phyloP scores from a whole-genome alignment of 1,140 invertebrate species.

The Leptestheria dahalacensis region DNA sequence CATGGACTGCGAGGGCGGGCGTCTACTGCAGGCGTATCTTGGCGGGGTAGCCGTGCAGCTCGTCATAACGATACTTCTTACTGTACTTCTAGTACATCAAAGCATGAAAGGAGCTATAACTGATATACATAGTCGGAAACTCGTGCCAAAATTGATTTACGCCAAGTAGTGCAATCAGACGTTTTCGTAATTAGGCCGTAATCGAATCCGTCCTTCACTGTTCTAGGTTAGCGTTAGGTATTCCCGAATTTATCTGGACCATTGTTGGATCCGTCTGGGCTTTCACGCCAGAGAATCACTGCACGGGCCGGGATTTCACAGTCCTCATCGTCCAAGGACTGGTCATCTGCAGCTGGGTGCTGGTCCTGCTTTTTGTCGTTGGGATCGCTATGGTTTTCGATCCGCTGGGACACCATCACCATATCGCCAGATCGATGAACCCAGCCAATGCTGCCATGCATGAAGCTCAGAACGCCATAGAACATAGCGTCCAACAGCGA shows the following conservation, averaged over 20 bases:
- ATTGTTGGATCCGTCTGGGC: constrained; percentile 66
- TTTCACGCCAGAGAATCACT: constrained; percentile 32
- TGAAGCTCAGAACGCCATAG: constrained; percentile 27
- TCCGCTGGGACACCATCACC: constrained; percentile 38
- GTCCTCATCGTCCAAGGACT: constrained; percentile 37
- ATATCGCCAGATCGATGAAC: constrained; percentile 36
- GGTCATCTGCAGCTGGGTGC: constrained; percentile 63
- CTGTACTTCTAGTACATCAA: constrained; percentile 24
- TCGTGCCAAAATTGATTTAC: constrained; percentile 28
- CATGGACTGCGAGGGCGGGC: constrained; percentile 20
- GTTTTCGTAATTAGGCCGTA: too few relatives aligned
- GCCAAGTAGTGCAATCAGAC: constrained; percentile 27
- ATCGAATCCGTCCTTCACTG: too few relatives aligned
- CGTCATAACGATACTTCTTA: constrained; percentile 24
- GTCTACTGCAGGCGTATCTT: constrained; percentile 20
- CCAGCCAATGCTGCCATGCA: constrained; percentile 32
- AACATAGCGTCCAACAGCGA: constrained; percentile 19
- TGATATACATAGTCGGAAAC: constrained; percentile 25
- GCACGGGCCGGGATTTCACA: constrained; percentile 38
- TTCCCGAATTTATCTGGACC: constrained; percentile 61
- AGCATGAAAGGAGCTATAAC: constrained; percentile 30
- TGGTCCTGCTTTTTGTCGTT: constrained; percentile 53
- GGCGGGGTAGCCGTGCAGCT: constrained; percentile 24
- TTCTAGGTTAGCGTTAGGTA: constrained; percentile 46
- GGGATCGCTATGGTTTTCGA: constrained; percentile 63